Conservation (phyloP, 2,888 invertebrate species). For the Hermodice carunculata region DNA sequence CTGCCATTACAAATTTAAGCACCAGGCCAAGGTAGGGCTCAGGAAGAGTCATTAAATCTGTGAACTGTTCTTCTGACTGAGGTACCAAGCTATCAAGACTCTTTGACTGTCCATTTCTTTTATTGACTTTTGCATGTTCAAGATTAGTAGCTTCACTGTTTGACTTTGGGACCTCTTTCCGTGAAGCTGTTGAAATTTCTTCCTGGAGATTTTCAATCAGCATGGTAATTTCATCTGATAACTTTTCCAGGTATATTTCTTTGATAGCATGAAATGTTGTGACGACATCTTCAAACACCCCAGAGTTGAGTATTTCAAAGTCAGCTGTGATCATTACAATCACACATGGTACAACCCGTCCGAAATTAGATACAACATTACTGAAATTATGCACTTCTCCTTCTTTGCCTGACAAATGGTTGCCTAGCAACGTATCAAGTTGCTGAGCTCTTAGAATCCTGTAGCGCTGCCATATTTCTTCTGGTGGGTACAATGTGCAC, state of each 20-base stretch:
- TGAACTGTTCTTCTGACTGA: conserved; percentile 24
- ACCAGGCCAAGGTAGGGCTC: conserved; percentile 50
- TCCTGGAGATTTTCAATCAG: conserved; percentile 60
- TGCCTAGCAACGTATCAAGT: conserved; percentile 49
- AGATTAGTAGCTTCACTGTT: conserved; percentile 21
- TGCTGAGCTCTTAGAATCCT: conserved; percentile 54
- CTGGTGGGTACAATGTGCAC: conserved; percentile 53
- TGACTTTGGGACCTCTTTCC: conserved; percentile 27
- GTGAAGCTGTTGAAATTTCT: conserved; percentile 39
- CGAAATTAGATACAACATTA: conserved; percentile 9
- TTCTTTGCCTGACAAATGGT: not conserved
- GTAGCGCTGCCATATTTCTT: conserved; percentile 52
- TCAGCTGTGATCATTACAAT: conserved; percentile 63
- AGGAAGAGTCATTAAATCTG: conserved; percentile 33
- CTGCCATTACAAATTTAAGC: conserved; percentile 50
- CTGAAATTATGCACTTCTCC: not conserved
- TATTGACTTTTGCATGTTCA: conserved; percentile 4
- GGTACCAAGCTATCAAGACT: conserved; percentile 48
- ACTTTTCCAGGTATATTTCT: conserved; percentile 62
- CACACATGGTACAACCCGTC: not conserved
- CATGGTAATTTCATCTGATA: conserved; percentile 60
- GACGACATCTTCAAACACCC: conserved; percentile 55
- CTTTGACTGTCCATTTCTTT: conserved; percentile 32
- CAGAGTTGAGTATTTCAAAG: conserved; percentile 58
- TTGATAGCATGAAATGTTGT: conserved; percentile 57